phyloP scores from a whole-genome alignment of 2,113 vertebrate species.

The Ciconia boyciana region DNA sequence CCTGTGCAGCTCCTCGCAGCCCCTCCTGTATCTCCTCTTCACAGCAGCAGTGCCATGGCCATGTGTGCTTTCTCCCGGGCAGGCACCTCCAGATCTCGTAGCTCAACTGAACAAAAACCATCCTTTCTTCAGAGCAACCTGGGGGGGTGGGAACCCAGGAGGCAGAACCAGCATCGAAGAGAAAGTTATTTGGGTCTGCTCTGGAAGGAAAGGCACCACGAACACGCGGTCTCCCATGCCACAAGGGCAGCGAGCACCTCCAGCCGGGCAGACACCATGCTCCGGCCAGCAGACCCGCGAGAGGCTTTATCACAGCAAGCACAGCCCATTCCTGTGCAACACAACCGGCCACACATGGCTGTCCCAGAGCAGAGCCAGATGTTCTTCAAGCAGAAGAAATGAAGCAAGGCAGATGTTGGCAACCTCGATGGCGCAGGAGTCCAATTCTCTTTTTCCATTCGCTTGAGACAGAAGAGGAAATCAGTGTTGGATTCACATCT shows the following conservation, averaged over 20 bases:
- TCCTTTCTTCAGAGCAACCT: not conserved
- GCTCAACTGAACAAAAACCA: not conserved
- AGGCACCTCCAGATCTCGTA: not conserved
- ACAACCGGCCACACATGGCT: not conserved
- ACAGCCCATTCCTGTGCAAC: not conserved
- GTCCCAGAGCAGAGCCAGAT: slow-evolving; percentile 6
- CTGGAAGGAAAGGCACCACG: not conserved
- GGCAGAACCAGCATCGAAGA: not conserved
- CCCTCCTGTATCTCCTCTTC: not conserved
- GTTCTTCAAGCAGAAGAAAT: not conserved
- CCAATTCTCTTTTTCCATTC: not conserved
- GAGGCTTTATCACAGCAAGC: not conserved
- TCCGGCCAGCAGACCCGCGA: not conserved
- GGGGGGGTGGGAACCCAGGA: not conserved
- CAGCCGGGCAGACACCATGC: not conserved
- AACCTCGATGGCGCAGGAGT: accelerated
- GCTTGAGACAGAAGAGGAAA: not conserved
- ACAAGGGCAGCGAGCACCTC: not conserved
- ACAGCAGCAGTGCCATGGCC: not conserved
- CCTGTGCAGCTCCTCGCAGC: not conserved
- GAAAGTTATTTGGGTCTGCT: not conserved
- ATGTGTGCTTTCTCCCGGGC: accelerated
- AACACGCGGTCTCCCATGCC: accelerated
- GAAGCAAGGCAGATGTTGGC: slow-evolving; percentile 31
- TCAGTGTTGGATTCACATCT: not conserved